phyloP scores from a whole-genome alignment of 2,797 vertebrate genomes.

The Hafferia zeledoni region DNA sequence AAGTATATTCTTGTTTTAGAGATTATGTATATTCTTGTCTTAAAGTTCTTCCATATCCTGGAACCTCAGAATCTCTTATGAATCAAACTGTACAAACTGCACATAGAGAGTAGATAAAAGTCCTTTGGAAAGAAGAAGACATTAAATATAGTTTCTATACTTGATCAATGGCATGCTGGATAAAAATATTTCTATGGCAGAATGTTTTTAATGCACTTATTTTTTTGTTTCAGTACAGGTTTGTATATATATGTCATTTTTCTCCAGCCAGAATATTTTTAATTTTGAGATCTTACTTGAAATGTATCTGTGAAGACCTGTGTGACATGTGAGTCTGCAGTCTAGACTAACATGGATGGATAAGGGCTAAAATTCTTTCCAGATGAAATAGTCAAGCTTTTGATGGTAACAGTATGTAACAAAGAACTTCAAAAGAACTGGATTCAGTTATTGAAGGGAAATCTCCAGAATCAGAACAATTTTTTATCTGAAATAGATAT shows the following conservation, averaged over 20 bases:
- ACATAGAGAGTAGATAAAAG: neutral
- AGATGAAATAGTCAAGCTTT: rapidly evolving
- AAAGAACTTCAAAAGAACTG: neutral
- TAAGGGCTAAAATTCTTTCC: neutral
- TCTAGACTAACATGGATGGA: neutral
- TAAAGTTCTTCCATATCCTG: neutral
- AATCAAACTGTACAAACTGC: neutral
- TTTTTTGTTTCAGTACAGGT: neutral
- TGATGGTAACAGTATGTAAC: neutral
- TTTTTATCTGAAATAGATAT: neutral
- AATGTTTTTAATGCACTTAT: neutral
- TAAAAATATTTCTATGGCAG: neutral
- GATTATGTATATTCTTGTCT: neutral
- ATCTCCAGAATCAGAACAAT: neutral
- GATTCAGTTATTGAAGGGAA: neutral
- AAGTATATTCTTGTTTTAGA: neutral
- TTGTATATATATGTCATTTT: neutral
- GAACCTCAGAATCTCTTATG: neutral
- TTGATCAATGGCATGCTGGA: neutral
- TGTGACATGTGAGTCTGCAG: neutral
- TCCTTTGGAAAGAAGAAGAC: neutral
- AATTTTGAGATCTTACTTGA: neutral
- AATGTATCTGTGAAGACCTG: neutral
- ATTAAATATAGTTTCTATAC: neutral
- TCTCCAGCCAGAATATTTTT: neutral